phyloP scores from a whole-genome alignment of 1,140 invertebrate genomes.

The Ceratosolen fusciceps region DNA sequence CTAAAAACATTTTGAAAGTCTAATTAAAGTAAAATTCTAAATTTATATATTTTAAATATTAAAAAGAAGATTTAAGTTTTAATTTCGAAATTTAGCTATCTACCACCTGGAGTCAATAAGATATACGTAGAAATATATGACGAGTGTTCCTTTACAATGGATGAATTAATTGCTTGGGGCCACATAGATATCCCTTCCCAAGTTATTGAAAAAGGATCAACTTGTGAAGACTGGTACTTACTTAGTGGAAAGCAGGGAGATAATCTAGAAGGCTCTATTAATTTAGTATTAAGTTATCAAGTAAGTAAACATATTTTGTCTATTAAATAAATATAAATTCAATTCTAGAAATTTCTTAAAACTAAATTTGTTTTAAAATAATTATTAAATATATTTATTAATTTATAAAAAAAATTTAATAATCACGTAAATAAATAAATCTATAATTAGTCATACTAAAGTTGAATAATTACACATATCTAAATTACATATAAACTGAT shows the following conservation, averaged over 20 bases:
- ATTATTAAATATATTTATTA: no score
- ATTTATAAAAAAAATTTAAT: no score
- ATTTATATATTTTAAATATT: neutral
- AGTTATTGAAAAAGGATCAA: constrained; percentile 86
- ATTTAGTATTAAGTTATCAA: constrained; percentile 82
- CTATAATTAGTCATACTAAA: no score
- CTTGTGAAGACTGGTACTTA: constrained; percentile 94
- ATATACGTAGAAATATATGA: constrained; percentile 96
- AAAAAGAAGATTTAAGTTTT: neutral
- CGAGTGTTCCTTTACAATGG: constrained; percentile 95
- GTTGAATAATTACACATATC: neutral
- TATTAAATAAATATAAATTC: constrained; percentile 26
- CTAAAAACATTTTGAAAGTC: no score
- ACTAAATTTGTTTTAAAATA: no score
- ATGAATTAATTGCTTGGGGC: constrained; percentile 95
- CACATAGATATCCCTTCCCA: constrained; percentile 86
- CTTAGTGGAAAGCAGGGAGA: constrained; percentile 94
- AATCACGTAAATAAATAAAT: no score
- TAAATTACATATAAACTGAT: neutral
- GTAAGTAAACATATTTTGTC: constrained; percentile 72
- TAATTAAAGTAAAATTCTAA: neutral
- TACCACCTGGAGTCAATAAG: constrained; percentile 88
- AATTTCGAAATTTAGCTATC: constrained; percentile 75
- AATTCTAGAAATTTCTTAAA: no score
- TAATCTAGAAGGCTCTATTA: constrained; percentile 89